phyloP scores from a whole-genome alignment of 2,113 vertebrate species.

The Microtus pennsylvanicus region DNA sequence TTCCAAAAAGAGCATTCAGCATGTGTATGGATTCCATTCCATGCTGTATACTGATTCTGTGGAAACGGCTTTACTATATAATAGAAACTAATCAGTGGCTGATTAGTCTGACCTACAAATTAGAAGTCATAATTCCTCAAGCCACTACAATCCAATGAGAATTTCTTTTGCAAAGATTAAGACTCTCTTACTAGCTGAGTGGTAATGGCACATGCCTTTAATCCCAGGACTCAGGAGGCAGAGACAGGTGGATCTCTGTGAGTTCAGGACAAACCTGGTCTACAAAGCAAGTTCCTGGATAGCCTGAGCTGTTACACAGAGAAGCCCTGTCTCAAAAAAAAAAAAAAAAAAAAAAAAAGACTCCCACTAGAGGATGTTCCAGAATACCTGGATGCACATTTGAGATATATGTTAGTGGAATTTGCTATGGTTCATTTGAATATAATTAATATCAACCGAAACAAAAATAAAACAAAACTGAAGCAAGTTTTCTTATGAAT shows the following conservation, averaged over 20 bases:
- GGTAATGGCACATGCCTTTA: not conserved
- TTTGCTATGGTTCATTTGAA: not conserved
- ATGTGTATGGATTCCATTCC: not conserved
- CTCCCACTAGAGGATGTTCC: not conserved
- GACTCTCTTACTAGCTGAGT: not conserved
- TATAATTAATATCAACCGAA: conserved; percentile 6
- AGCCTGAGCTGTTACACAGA: not conserved
- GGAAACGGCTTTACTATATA: not conserved
- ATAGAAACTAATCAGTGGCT: not conserved
- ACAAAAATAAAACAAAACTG: not conserved
- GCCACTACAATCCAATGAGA: not conserved
- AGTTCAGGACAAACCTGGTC: not conserved
- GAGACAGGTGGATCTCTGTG: not conserved
- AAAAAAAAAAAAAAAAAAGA: not conserved
- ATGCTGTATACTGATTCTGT: not conserved
- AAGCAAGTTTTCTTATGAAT: conserved; percentile 25
- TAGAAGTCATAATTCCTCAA: not conserved
- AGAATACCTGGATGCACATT: not conserved
- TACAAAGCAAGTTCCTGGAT: not conserved
- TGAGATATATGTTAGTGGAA: not conserved
- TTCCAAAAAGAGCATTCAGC: not conserved
- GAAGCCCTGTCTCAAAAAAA: not conserved
- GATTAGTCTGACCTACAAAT: not conserved
- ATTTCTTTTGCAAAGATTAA: conserved; percentile 1
- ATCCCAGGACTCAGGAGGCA: not conserved